Evolutionary conservation across 2,113 vertebrate species (phyloP).

Genomic region (Oryzias melastigma): DNA sequence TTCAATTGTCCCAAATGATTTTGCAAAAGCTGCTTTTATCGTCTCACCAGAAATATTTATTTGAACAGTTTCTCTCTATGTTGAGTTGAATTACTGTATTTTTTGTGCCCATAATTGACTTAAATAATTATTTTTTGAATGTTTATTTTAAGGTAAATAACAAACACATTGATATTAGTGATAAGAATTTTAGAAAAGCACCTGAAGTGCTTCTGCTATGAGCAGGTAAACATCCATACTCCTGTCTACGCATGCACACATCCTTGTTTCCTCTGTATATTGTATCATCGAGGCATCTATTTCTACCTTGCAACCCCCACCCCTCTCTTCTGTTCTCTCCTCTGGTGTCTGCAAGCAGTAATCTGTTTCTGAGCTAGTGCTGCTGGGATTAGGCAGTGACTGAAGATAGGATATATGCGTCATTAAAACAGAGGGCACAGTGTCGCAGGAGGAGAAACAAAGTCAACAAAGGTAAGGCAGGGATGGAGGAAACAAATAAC

Average conservation of each 20-base stretch:
- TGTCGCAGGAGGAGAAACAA: slow-evolving; percentile 64
- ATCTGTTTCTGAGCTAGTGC: slow-evolving; percentile 78
- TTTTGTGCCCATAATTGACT: slow-evolving; percentile 1
- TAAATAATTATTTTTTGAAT: neutral
- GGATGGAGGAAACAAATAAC: slow-evolving; percentile 41
- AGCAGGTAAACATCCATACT: slow-evolving; percentile 15
- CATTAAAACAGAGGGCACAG: slow-evolving; percentile 71
- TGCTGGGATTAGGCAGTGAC: slow-evolving; percentile 76
- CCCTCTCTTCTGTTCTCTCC: slow-evolving; percentile 52
- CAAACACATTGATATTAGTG: neutral
- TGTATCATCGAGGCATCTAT: slow-evolving; percentile 55
- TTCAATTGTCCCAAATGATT: too few relatives aligned
- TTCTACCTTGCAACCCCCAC: slow-evolving; percentile 46
- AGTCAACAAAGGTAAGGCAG: slow-evolving; percentile 74
- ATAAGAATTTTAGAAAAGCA: slow-evolving; percentile 2
- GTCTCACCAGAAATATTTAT: too few relatives aligned
- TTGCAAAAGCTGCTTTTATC: too few relatives aligned
- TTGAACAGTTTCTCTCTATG: neutral
- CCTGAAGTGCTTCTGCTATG: slow-evolving; percentile 5
- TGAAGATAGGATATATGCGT: slow-evolving; percentile 76
- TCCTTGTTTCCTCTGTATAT: slow-evolving; percentile 35
- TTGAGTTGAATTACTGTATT: too few relatives aligned
- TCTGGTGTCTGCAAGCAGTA: slow-evolving; percentile 74
- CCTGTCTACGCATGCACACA: slow-evolving; percentile 25
- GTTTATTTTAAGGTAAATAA: neutral